These are phyloP conservation scores for Heliconius erato DNA, from an alignment of 2,888 invertebrate genomes.

Conservation along the genomic window DNA sequence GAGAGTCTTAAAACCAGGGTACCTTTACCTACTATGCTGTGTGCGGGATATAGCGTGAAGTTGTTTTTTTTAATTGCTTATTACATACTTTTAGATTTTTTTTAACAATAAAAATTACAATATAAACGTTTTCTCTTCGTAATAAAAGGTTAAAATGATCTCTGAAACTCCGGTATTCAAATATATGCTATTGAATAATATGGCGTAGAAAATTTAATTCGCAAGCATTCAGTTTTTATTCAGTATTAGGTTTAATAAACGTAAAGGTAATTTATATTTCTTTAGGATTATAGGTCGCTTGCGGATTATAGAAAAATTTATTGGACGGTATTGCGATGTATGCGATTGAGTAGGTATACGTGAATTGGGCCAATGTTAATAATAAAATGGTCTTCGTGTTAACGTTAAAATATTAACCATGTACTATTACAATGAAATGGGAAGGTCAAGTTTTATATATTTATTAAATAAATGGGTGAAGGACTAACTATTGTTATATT, in stretches of 20 bases:
- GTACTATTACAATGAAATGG: not conserved
- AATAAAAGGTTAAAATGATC: constrained; percentile 27
- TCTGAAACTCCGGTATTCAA: constrained; percentile 22
- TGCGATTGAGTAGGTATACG: not conserved
- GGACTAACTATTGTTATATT: not conserved
- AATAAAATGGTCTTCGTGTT: constrained; percentile 10
- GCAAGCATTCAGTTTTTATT: constrained; percentile 28
- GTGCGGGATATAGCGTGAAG: too few species aligned
- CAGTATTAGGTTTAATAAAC: constrained; percentile 31
- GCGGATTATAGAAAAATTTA: not conserved
- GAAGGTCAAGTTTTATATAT: constrained; percentile 11
- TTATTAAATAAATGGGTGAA: not conserved
- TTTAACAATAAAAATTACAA: constrained; percentile 10
- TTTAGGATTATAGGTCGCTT: constrained; percentile 18
- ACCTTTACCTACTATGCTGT: too few species aligned
- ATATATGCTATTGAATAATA: constrained; percentile 42
- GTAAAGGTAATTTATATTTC: constrained; percentile 27
- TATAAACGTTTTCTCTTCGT: constrained; percentile 41
- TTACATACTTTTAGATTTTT: not conserved
- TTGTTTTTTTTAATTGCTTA: too few species aligned
- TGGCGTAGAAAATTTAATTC: constrained; percentile 32
- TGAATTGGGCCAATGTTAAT: constrained; percentile 31
- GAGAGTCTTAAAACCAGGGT: too few species aligned
- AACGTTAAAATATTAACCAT: constrained; percentile 9
- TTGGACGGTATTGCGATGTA: not conserved